Evolutionary conservation across 2,888 invertebrate species (phyloP), one percentile per base, ranked within the genome.

Genomic region (Disparrhopalites patrizii): DNA sequence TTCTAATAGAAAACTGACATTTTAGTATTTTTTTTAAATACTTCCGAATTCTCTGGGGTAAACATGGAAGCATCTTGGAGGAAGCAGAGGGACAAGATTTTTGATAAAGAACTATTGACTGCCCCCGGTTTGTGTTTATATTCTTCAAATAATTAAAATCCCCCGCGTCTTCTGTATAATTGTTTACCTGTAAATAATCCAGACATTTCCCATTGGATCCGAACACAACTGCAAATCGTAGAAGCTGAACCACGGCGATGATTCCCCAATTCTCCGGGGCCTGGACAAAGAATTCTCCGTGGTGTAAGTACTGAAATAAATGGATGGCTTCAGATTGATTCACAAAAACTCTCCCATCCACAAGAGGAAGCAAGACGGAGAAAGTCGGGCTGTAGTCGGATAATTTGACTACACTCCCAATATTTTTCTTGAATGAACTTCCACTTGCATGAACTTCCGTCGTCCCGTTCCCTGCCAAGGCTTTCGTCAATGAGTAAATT

Each of bases 331-430:
- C 61, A 3, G 47, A 8, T 3, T 47, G 27, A 33, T 61, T 61
- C 8, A 50, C 61, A 61, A 61, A 61, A 18, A 51, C 20, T 18
- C 31, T 47, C 18, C 50, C 61, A 5, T 40, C 43, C 15, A 61
- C 30, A 8, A 61, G 25, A 1, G 61, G 61, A 8, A 61, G 23
- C 10, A 61, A 23, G n/a, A 61, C 61, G 8, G 43, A 43, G 61
- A 27, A 61, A 50, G 50, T 50, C 3, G 61, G 61, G 3, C 28
- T 15, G 50, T 61, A 61, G n/a, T 61, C 51, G 3, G 61, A 43
- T 15, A 61, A 18, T 13, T 50, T 8, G 5, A 61, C 7, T 20
- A 30, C 28, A 8, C 10, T 30, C 2, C 28, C 28, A 2, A 30
- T 3, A 3, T 2, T 23, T 3, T 10, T 50, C n/a, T 60, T 25